Percentiles rank a stretch among this genome's conserved stretches.
phyloP scores from a whole-genome alignment of 35 echinoderm and acorn worm species.

The Ophiothrix spiculata region DNA sequence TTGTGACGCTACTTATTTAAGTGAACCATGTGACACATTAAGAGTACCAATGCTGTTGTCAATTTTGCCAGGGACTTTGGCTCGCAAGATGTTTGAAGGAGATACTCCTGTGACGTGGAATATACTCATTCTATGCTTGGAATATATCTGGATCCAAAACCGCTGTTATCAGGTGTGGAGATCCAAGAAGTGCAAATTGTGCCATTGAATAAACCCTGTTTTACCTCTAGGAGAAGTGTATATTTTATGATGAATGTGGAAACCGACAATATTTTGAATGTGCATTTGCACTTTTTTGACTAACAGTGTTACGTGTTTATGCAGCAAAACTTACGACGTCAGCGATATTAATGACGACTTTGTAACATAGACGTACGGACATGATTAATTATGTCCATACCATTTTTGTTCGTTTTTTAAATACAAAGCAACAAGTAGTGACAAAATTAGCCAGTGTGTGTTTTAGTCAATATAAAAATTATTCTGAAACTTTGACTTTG shows the following conservation, averaged over 20 bases:
- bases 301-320: conserved; percentile 9
- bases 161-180: not conserved
- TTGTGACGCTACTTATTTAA: not conserved
- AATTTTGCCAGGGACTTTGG: not conserved
- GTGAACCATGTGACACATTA: not conserved
- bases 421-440: not conserved
- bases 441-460: not conserved
- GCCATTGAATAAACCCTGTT: not conserved
- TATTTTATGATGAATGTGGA: not conserved
- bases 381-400: not conserved
- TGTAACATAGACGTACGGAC: not conserved
- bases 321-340: not conserved
- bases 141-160: not conserved
- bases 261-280: not conserved
- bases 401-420: not conserved
- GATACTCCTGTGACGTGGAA: not conserved
- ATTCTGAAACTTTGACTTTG: not conserved
- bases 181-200: not conserved
- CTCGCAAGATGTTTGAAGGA: not conserved
- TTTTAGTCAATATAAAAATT: conserved; percentile 6
- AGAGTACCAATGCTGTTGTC: not conserved
- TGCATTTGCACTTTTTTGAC: not conserved
- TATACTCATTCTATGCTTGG: not conserved
- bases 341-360: not conserved
- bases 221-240: not conserved